Percentiles rank a stretch among this genome's conserved stretches.
Evolutionary conservation across 1,140 invertebrate species (phyloP).

Genomic region (Yoshiicerus persimilis): DNA sequence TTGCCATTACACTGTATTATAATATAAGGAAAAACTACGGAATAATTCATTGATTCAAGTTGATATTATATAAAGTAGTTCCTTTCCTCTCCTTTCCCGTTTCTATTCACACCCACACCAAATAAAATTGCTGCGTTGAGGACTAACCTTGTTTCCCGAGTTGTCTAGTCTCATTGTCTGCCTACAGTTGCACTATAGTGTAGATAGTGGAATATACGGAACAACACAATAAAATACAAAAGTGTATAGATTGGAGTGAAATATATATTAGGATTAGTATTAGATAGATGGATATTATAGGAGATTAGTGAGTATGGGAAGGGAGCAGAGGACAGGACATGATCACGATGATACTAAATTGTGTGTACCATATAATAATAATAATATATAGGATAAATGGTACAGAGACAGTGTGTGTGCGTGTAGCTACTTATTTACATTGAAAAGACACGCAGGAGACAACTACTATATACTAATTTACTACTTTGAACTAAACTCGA

Average conservation of each 20-base stretch:
- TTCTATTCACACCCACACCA: background rate
- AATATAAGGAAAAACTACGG: background rate
- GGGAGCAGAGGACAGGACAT: background rate
- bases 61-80: background rate
- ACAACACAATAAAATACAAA: background rate
- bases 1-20: background rate
- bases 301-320: background rate
- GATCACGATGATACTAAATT: background rate
- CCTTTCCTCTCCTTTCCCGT: background rate
- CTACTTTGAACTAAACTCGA: background rate
- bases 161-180: background rate
- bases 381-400: background rate
- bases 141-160: background rate
- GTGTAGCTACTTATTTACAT: background rate
- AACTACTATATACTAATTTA: background rate
- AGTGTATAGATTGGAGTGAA: no score
- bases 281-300: background rate
- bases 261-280: background rate
- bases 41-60: slow-evolving; percentile 3
- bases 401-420: background rate
- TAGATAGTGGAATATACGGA: no score
- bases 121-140: background rate
- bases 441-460: background rate
- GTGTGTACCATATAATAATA: background rate
- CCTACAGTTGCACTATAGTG: background rate